Conservation (phyloP, 2,888 invertebrate genomes). For the Malachius bipustulatus region DNA sequence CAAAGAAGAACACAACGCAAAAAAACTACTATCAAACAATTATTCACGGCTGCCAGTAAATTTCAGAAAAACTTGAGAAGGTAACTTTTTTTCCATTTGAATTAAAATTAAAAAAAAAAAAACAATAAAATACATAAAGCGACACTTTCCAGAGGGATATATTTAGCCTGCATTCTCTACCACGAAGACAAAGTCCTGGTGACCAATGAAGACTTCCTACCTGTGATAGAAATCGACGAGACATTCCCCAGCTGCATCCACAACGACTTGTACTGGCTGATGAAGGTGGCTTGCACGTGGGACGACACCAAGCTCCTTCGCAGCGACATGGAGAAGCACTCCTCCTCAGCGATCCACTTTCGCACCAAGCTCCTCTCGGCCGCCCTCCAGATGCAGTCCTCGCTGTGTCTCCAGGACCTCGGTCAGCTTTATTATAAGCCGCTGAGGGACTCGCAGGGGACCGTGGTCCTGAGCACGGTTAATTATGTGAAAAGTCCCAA, state of each 20-base stretch:
- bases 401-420: conserved; percentile 82
- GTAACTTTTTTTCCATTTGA: no score
- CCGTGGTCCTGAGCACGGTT: conserved; percentile 80
- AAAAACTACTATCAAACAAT: conserved; percentile 80
- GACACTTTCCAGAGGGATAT: conserved; percentile 73
- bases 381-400: conserved; percentile 76
- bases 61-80: conserved; percentile 87
- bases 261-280: conserved; percentile 93
- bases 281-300: conserved; percentile 90
- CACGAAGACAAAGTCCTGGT: conserved; percentile 92
- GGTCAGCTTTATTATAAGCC: conserved; percentile 92
- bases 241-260: conserved; percentile 85
- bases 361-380: conserved; percentile 86
- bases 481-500: conserved; percentile 72
- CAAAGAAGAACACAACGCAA: conserved; percentile 68
- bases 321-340: conserved; percentile 90
- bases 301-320: conserved; percentile 85
- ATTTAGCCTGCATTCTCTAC: conserved; percentile 85
- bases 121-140: no score
- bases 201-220: conserved; percentile 93
- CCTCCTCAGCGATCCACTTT: conserved; percentile 83
- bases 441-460: conserved; percentile 77
- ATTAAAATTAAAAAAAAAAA: no score
- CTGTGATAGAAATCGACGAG: conserved; percentile 94
- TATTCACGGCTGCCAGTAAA: conserved; percentile 92